These are phyloP conservation scores for Portunus trituberculatus DNA, from an alignment of 1,140 invertebrate genomes.

Conservation along the genomic window DNA sequence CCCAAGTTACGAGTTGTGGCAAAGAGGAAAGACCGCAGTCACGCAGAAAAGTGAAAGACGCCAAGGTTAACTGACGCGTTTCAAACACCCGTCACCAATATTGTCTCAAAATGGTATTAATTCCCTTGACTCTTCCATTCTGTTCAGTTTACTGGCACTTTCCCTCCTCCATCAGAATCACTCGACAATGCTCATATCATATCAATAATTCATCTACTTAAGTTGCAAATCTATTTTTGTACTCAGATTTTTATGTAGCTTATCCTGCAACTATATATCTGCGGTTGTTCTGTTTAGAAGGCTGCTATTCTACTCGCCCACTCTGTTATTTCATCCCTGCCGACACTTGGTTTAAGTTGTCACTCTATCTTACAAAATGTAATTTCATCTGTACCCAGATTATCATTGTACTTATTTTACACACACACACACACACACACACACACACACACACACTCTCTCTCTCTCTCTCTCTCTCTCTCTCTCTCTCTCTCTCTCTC, in stretches of 20 bases:
- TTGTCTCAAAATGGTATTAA: too few relatives aligned
- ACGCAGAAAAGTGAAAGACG: too few relatives aligned
- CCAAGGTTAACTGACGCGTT: too few relatives aligned
- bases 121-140: too few relatives aligned
- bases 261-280: neutral
- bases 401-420: neutral
- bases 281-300: neutral
- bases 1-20: too few relatives aligned
- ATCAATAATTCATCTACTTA: too few relatives aligned
- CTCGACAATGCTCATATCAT: neutral
- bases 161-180: too few relatives aligned
- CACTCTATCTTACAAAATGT: neutral
- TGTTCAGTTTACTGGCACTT: too few relatives aligned
- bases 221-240: too few relatives aligned
- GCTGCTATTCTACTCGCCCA: neutral
- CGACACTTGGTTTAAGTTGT: neutral
- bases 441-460: neutral
- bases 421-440: neutral
- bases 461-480: slow-evolving; percentile 34
- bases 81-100: too few relatives aligned
- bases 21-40: too few relatives aligned
- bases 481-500: slow-evolving; percentile 52
- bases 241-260: neutral
- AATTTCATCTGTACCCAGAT: neutral
- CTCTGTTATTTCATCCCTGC: neutral